A percentile compares a stretch with the other conserved stretches of the same genome.
Conservation (phyloP, 2,113 vertebrate genomes). For the Centropus bengalensis region DNA sequence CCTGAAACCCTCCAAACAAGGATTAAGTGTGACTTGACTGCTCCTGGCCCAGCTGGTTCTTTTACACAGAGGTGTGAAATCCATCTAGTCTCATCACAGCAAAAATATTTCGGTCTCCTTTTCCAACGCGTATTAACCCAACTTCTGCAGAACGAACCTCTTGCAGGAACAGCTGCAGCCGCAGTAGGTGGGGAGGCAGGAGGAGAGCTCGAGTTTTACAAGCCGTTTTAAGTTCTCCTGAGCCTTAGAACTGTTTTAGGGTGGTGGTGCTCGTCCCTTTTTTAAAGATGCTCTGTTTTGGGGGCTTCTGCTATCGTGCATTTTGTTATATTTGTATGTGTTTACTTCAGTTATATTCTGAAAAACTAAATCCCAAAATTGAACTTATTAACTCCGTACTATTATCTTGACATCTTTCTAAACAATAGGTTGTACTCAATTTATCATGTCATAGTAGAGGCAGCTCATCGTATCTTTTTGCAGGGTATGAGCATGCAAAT, state of each 20-base stretch:
- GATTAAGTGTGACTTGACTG: constrained; percentile 56
- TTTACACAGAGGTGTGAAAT: constrained; percentile 48
- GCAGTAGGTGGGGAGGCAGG: neutral
- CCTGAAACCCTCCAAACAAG: constrained; percentile 31
- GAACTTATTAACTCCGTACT: neutral
- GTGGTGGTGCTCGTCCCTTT: neutral
- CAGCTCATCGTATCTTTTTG: neutral
- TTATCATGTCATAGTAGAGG: neutral
- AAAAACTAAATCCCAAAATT: neutral
- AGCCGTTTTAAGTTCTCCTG: neutral
- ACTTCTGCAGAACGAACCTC: neutral
- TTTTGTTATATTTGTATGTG: neutral
- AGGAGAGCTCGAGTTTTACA: neutral
- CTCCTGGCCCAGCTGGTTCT: neutral
- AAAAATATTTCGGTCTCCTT: constrained; percentile 43
- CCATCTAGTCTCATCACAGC: constrained; percentile 22
- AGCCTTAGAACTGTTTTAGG: neutral
- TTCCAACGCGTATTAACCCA: constrained; percentile 28
- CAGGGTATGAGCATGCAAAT: neutral
- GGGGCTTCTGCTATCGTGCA: neutral
- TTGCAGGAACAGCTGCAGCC: neutral
- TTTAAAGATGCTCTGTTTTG: neutral
- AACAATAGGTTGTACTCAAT: neutral
- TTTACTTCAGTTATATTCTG: neutral
- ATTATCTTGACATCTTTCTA: neutral